Conservation (phyloP, 2,797 vertebrate species). For the Tympanoctomys barrerae region DNA sequence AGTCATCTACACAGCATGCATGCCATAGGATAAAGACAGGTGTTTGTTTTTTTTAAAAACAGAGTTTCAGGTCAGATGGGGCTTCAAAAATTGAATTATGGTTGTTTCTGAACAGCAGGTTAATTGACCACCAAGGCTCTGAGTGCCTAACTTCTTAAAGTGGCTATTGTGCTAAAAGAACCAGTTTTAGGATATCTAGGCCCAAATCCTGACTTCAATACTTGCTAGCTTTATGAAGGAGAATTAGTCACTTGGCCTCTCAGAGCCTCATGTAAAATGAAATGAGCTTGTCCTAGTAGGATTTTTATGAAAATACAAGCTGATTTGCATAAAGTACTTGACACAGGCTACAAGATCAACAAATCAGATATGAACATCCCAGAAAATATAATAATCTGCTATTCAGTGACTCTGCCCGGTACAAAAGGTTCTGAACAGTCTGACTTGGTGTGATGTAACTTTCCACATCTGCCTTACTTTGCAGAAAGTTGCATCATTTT, state of each 20-base stretch:
- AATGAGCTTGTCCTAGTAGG: not conserved
- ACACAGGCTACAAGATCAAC: not conserved
- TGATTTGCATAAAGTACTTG: not conserved
- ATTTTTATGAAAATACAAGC: slow-evolving; percentile 24
- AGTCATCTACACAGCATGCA: not conserved
- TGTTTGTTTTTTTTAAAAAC: not conserved
- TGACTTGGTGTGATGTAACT: not conserved
- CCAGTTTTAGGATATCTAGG: not conserved
- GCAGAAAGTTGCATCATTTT: not conserved
- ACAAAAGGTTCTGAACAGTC: not conserved
- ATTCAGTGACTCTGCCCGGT: not conserved
- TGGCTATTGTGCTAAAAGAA: not conserved
- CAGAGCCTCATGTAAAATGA: not conserved
- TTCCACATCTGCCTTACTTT: not conserved
- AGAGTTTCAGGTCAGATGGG: not conserved
- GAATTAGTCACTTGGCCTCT: not conserved
- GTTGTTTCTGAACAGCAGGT: not conserved
- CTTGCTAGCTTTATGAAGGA: not conserved
- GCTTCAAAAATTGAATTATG: not conserved
- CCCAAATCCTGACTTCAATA: not conserved
- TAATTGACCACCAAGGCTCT: not conserved
- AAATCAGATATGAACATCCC: not conserved
- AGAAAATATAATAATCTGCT: slow-evolving; percentile 19
- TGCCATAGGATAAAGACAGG: not conserved
- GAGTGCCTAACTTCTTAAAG: not conserved